These are phyloP conservation scores for Calameuta filiformis DNA, from an alignment of 2,888 invertebrate genomes.

Conservation along the genomic window DNA sequence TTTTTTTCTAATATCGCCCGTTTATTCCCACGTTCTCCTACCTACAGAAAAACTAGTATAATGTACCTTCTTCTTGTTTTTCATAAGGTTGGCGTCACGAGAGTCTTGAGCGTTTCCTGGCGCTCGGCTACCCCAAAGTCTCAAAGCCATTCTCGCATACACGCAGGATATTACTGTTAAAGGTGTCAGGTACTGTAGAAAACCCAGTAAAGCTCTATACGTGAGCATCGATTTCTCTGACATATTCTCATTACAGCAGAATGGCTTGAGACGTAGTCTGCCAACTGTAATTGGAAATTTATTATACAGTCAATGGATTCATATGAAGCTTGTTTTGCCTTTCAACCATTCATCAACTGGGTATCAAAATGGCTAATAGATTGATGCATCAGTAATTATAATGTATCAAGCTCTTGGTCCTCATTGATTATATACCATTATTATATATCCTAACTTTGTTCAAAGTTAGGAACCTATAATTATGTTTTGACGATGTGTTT, in stretches of 20 bases:
- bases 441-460: background rate
- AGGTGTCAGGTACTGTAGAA: conserved; percentile 81
- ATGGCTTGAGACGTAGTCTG: conserved; percentile 69
- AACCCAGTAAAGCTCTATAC: conserved; percentile 71
- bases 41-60: background rate
- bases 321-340: background rate
- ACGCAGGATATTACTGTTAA: conserved; percentile 84
- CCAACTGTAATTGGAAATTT: conserved; percentile 52
- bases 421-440: background rate
- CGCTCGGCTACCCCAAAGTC: conserved; percentile 82
- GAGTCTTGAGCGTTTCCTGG: conserved; percentile 84
- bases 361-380: background rate
- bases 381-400: background rate
- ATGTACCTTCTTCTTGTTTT: conserved; percentile 84
- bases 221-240: conserved; percentile 70
- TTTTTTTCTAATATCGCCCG: background rate
- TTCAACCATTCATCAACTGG: background rate
- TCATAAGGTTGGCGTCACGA: conserved; percentile 81
- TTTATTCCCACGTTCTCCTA: background rate
- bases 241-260: conserved; percentile 71
- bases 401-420: background rate
- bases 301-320: background rate
- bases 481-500: background rate
- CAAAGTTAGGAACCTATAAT: background rate
- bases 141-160: conserved; percentile 83